Base-by-base conservation (phyloP, 2,888 invertebrate genomes). In the Endomychus coccineus region DNA sequence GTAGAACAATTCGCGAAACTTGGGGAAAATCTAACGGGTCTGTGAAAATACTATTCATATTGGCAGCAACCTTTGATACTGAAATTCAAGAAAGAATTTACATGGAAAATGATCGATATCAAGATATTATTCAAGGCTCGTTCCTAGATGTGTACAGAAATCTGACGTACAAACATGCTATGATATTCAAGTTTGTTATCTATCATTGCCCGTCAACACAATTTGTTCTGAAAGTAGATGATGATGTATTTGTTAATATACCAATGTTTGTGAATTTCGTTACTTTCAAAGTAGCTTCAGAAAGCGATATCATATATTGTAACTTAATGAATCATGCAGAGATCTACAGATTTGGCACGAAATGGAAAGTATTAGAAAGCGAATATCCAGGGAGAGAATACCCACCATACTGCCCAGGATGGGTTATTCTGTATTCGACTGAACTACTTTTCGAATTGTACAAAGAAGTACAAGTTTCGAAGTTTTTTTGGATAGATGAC, bases 91-190 rank as follows among this genome's bases (percentile, higher is more conserved):
- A 40, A 7, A 34, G 11, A 15, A 16, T 74, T 6, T 55, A 64
- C 5, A 54, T 64, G 3, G 84, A 86, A 55, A 75, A 76, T 51
- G 52, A 54, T 1, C 54, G 60, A 0, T 70, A 77, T 51, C 69
- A 70, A 1, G 89, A 89, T 54, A 68, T 89, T 32, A 72, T 88
- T 11, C 83, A 86, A 55, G 88, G 87, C 0, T 77, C 71, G 39
- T 89, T 87, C 52, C 47, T 71, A 23, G 89, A 89, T 64, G 73
- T 78, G 0, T 89, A 89, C 55, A 71, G 78, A 31, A 89, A 89
- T 61, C 74, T 89, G 65, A 88, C 88, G 0, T 82, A 87, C 52
- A 89, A 89, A 56, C 86, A 88, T 59, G 78, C 83, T 4, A 85
- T 85, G 76, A 82, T 79, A 0, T 68, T 88, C 27, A 85, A 86